Base-by-base conservation (phyloP, 2,113 vertebrate genomes). In the Microtus oregoni region DNA sequence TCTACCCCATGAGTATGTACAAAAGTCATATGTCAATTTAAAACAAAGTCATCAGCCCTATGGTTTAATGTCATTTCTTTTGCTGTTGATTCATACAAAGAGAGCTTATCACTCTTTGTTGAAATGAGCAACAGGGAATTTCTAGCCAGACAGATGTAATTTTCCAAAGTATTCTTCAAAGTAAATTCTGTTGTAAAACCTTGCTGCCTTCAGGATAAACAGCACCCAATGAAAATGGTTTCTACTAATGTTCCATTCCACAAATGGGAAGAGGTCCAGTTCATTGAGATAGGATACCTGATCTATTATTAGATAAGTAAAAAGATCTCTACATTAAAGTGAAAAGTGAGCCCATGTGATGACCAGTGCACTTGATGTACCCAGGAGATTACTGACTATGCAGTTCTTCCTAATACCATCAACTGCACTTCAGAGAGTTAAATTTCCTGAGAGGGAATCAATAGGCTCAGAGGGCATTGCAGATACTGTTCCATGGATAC, bases 391-490 rank as follows among this genome's bases (percentile, higher is more conserved):
- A 76, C 70, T 81, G 95, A 90, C 96, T 50, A 7, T 83, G 89
- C 89, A 76, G 0, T 86, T 89, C 52, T 47, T 93, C 47, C 30
- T 86, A 30, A 41, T 0, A 26, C 41, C 35, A 50, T 70, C 30
- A 22, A 5, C 28, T 83, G 32, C 50, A 77, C 1, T 67, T 87
- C 58, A 89, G 91, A 95, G 83, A 92, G 92, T 88, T 92, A 91
- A 77, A 88, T 96, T 95, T 97, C 95, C 89, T 52, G 38, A 72
- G 41, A 94, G n/a, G 11, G 41, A 90, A 91, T 94, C 67, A 61
- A 55, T 83, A 75, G 24, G 73, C 44, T 70, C 55, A 12, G 73
- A 94, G 9, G 52, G 20, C 38, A 75, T 63, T 41, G 14, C 17
- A 77, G 83, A 93, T 78, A 55, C 90, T 86, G 89, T 3, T 68